These are phyloP conservation scores for Grus americana DNA, from an alignment of 2,113 vertebrate genomes.

Conservation along the genomic window DNA sequence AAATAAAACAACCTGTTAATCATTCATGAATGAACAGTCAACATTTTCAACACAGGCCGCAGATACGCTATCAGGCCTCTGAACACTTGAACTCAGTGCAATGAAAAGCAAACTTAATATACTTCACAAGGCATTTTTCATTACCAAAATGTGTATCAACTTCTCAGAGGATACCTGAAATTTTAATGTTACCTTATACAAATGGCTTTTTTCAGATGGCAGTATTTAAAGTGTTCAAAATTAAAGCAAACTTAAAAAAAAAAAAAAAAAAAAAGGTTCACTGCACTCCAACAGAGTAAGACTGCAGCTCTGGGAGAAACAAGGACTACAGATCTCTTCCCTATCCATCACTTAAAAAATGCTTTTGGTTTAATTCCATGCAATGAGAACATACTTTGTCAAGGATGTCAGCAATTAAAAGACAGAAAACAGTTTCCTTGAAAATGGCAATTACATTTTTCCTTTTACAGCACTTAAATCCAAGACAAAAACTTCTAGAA, in stretches of 20 bases:
- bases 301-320: not conserved
- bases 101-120: not conserved
- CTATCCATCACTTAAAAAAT: not conserved
- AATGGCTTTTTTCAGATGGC: not conserved
- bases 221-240: not conserved
- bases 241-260: not conserved
- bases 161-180: not conserved
- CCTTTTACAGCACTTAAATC: not conserved
- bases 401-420: not conserved
- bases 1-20: constrained; percentile 56
- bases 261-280: not conserved
- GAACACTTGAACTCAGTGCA: not conserved
- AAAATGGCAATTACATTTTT: not conserved
- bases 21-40: constrained; percentile 53
- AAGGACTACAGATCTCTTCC: not conserved
- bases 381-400: not conserved
- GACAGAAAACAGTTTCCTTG: not conserved
- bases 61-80: not conserved
- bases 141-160: not conserved
- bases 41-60: constrained; percentile 22
- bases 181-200: not conserved
- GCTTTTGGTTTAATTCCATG: not conserved
- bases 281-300: not conserved
- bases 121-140: not conserved
- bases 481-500: not conserved